Evolutionary conservation across 2,113 vertebrate species (phyloP).

Genomic region (Apteryx mantelli): DNA sequence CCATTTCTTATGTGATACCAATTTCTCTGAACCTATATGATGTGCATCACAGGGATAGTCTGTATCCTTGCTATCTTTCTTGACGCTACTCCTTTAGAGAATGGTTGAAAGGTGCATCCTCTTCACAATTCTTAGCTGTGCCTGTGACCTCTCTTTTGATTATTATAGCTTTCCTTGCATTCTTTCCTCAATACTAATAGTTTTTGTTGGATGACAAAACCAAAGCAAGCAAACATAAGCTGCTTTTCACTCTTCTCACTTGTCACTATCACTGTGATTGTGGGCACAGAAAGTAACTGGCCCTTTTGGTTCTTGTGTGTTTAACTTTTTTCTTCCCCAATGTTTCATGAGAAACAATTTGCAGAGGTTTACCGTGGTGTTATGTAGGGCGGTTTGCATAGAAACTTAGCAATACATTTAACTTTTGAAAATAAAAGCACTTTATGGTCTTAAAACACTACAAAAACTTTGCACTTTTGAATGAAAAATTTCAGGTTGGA

Average conservation of each 20-base stretch:
- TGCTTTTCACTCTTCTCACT: neutral
- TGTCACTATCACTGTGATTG: fast-evolving
- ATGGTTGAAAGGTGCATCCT: neutral
- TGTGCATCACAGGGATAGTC: neutral
- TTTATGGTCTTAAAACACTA: neutral
- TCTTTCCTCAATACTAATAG: neutral
- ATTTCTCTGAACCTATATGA: neutral
- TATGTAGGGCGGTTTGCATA: neutral
- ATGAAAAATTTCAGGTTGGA: neutral
- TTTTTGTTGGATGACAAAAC: neutral
- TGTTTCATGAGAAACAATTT: neutral
- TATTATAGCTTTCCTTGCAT: neutral
- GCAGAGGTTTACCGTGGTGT: neutral
- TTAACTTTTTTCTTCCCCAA: neutral
- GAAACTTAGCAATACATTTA: neutral
- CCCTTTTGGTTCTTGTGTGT: neutral
- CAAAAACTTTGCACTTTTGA: neutral
- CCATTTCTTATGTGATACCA: neutral
- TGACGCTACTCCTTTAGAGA: neutral
- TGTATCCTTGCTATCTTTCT: neutral
- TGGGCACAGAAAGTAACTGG: neutral
- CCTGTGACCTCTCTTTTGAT: neutral
- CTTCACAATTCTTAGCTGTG: neutral
- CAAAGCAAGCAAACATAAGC: neutral
- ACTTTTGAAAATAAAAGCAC: neutral